phyloP scores from a whole-genome alignment of 2,113 vertebrate species.

The Rostratula benghalensis region DNA sequence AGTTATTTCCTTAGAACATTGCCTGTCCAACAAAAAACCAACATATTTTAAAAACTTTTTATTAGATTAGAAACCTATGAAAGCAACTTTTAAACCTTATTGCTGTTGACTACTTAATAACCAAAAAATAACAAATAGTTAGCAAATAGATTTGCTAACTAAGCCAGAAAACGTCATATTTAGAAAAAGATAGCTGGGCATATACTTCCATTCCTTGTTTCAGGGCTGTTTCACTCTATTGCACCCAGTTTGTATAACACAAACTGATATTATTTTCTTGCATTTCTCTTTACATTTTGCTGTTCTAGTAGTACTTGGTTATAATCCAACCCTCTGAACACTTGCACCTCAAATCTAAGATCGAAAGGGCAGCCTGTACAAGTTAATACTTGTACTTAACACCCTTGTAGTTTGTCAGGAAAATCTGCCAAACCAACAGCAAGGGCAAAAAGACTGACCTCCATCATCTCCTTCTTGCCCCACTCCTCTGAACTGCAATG shows the following conservation, averaged over 20 bases:
- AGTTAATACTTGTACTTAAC: background rate
- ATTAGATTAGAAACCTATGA: constrained; percentile 17
- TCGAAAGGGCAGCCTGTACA: background rate
- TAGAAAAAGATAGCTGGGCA: constrained; percentile 35
- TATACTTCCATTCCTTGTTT: constrained; percentile 50
- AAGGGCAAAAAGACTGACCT: background rate
- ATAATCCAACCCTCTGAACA: background rate
- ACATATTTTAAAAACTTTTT: constrained; percentile 12
- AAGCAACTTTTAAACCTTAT: constrained; percentile 40
- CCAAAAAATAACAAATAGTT: constrained; percentile 48
- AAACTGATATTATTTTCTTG: background rate
- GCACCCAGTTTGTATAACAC: constrained; percentile 1
- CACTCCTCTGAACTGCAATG: background rate
- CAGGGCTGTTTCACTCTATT: constrained; percentile 44
- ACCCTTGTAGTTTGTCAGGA: background rate
- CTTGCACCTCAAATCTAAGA: constrained; percentile 1
- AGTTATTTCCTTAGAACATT: constrained; percentile 42
- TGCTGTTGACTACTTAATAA: constrained; percentile 39
- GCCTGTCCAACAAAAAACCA: constrained; percentile 4
- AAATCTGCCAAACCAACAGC: constrained; percentile 5
- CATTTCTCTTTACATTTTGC: constrained; percentile 8
- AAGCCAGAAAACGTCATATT: constrained; percentile 44
- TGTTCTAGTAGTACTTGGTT: background rate
- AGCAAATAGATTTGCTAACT: constrained; percentile 31
- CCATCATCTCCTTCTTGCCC: background rate